Conservation (phyloP, 2,113 vertebrate species). For the Leucosticte australis region DNA sequence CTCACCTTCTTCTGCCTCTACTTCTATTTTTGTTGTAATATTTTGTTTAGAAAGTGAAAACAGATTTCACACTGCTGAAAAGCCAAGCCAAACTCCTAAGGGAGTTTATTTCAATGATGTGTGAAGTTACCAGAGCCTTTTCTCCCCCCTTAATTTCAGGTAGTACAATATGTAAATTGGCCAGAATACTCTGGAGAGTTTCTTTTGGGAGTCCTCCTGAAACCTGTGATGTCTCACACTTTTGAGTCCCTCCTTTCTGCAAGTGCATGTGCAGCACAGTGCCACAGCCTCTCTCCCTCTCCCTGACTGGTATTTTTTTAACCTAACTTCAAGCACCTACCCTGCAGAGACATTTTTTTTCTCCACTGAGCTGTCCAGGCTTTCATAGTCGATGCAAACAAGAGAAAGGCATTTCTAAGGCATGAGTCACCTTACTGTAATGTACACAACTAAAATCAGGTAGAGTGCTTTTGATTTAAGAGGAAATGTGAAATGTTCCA, state of each 20-base stretch:
- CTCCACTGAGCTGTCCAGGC: background rate
- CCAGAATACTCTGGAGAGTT: background rate
- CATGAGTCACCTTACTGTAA: background rate
- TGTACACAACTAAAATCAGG: background rate
- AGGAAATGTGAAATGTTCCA: background rate
- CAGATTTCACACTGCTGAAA: background rate
- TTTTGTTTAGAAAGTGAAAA: background rate
- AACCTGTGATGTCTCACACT: background rate
- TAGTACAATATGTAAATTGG: conserved; percentile 11
- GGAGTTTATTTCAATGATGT: background rate
- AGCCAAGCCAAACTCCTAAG: background rate
- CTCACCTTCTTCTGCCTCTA: background rate
- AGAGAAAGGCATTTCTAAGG: background rate
- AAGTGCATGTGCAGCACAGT: background rate
- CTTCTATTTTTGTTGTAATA: background rate
- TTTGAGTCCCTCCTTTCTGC: background rate
- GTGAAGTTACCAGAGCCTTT: background rate
- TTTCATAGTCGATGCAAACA: background rate
- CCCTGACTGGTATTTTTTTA: background rate
- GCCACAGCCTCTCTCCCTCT: background rate
- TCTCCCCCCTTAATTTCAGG: background rate
- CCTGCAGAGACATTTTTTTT: background rate
- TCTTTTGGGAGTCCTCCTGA: background rate
- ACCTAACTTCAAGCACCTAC: background rate
- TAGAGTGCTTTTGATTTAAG: background rate